A percentile compares a stretch with the other conserved stretches of the same genome.
These are phyloP conservation scores for Shargacucullia verbasci DNA, from an alignment of 2,888 invertebrate species.

Conservation along the genomic window DNA sequence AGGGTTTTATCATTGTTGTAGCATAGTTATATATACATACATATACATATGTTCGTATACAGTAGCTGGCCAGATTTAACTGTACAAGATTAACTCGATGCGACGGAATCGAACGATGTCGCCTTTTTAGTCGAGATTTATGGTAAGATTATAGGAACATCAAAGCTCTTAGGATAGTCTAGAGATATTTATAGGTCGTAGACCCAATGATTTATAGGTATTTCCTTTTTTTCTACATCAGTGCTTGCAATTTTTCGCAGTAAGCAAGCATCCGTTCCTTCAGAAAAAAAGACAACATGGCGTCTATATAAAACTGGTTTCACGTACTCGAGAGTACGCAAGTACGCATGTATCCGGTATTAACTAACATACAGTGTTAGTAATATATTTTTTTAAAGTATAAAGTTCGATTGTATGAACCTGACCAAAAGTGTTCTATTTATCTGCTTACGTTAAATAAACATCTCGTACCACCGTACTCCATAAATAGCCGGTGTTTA, in stretches of 20 bases:
- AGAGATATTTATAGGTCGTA: constrained; percentile 7
- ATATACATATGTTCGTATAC: neutral
- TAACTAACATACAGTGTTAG: no score
- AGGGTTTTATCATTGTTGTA: neutral
- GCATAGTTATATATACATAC: neutral
- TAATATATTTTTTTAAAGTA: no score
- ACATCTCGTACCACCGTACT: constrained; percentile 6
- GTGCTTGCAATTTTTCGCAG: constrained; percentile 13
- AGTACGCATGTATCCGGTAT: no score
- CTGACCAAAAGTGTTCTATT: no score
- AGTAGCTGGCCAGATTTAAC: no score
- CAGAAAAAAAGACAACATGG: constrained; percentile 19
- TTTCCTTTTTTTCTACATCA: constrained; percentile 38
- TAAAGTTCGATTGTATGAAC: no score
- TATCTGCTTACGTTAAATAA: neutral
- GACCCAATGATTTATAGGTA: constrained; percentile 2
- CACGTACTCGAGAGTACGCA: constrained; percentile 15
- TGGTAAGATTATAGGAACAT: constrained; percentile 9
- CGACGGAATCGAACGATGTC: constrained; percentile 2
- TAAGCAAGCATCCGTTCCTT: constrained; percentile 28
- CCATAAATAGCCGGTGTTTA: constrained; percentile 24
- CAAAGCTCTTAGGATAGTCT: constrained; percentile 8
- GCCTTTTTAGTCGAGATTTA: constrained; percentile 13
- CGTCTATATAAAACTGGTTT: constrained; percentile 40
- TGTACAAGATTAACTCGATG: constrained; percentile 16